A percentile compares a stretch with the other conserved stretches of the same genome.
These are phyloP conservation scores for Brachionus rotundiformis DNA, from an alignment of 1,140 invertebrate genomes.

Conservation along the genomic window DNA sequence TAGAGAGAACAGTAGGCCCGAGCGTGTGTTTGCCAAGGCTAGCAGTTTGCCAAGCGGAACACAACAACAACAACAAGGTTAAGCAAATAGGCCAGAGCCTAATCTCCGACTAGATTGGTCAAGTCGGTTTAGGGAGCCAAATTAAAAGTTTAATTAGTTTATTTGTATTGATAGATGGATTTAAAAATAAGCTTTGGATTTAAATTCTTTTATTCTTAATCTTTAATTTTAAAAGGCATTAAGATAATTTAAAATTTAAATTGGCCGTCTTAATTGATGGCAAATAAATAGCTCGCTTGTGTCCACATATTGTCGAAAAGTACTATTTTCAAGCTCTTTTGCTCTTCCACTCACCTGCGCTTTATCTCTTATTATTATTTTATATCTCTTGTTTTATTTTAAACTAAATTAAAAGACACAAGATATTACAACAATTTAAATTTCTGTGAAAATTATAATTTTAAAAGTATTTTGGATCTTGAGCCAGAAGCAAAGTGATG, in stretches of 20 bases:
- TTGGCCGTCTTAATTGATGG: constrained; percentile 1
- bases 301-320: too few species aligned
- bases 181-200: not conserved
- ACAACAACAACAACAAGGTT: too few species aligned
- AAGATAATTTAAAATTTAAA: constrained; percentile 18
- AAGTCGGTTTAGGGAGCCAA: not conserved
- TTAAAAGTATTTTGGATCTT: not conserved
- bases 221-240: not conserved
- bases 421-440: not conserved
- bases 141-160: constrained; percentile 6
- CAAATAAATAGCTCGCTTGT: not conserved
- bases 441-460: constrained; percentile 29
- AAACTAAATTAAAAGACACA: not conserved
- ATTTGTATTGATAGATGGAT: not conserved
- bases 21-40: not conserved
- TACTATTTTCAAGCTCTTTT: too few species aligned
- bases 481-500: constrained; percentile 24
- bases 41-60: too few species aligned
- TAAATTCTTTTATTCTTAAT: constrained; percentile 17
- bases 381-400: not conserved
- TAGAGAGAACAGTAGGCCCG: not conserved
- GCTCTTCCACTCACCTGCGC: not conserved
- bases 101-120: not conserved
- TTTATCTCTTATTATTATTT: not conserved
- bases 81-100: not conserved